Evolutionary conservation across 2,113 vertebrate genomes (phyloP).

Genomic region (Benitochromis conjunctus): DNA sequence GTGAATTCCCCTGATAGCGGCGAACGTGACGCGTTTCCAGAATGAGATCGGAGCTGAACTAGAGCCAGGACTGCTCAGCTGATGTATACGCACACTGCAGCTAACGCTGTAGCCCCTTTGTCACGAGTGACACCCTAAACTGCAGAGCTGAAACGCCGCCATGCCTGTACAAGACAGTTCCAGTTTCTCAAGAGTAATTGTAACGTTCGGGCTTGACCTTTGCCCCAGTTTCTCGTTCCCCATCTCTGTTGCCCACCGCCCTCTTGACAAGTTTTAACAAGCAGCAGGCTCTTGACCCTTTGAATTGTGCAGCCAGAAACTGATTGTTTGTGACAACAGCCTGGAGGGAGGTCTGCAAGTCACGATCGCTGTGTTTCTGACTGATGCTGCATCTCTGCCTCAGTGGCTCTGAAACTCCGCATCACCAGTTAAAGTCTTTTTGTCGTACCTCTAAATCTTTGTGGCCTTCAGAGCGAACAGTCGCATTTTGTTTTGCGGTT

Average conservation of each 20-base stretch:
- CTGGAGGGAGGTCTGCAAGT: conserved; percentile 32
- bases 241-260: not conserved
- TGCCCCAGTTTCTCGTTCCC: conserved; percentile 13
- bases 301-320: conserved; percentile 26
- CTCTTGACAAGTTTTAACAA: conserved; percentile 40
- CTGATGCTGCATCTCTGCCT: conserved; percentile 1
- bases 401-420: not conserved
- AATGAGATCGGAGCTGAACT: not conserved
- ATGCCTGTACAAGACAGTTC: not conserved
- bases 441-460: not conserved
- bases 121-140: not conserved
- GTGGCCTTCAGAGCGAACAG: not conserved
- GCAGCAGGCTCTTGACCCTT: conserved; percentile 19
- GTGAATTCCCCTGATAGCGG: not conserved
- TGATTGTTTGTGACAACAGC: conserved; percentile 51
- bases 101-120: not conserved
- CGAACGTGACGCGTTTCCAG: not conserved
- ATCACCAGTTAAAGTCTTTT: not conserved
- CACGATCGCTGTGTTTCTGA: conserved; percentile 6
- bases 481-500: not conserved
- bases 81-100: not conserved
- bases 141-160: not conserved
- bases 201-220: conserved; percentile 44
- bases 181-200: conserved; percentile 42
- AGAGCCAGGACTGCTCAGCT: conserved; percentile 8